Evolutionary conservation across 1,140 invertebrate species (phyloP).

Genomic region (Drosophila pseudoananassae): DNA sequence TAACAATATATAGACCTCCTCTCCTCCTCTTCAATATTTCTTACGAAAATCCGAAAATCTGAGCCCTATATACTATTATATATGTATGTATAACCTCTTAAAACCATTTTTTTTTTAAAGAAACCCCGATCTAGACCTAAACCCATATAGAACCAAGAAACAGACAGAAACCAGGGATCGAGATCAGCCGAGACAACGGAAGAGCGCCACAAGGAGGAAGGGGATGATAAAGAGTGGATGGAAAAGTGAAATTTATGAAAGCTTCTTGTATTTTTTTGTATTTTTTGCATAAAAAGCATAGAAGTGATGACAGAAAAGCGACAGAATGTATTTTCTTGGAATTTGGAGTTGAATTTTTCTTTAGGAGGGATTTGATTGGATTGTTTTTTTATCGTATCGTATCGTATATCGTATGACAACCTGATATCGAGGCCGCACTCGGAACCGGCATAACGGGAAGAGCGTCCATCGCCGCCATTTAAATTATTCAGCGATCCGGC

Average conservation of each 20-base stretch:
- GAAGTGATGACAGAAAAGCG: slow-evolving; percentile 1
- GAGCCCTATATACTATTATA: too few species aligned
- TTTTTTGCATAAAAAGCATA: not conserved
- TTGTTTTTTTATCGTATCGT: not conserved
- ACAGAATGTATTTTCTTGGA: not conserved
- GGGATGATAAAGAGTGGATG: slow-evolving; percentile 1
- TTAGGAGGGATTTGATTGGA: slow-evolving; percentile 1
- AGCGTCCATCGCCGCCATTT: slow-evolving; percentile 52
- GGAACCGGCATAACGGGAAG: slow-evolving; percentile 71
- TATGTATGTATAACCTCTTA: too few species aligned
- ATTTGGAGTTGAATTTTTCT: not conserved
- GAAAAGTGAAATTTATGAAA: not conserved
- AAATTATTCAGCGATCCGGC: slow-evolving; percentile 72
- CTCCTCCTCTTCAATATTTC: too few species aligned
- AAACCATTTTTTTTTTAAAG: too few species aligned
- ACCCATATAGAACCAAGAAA: too few species aligned
- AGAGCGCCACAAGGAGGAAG: not conserved
- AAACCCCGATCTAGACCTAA: too few species aligned
- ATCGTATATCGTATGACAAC: slow-evolving; percentile 51
- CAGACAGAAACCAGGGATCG: too few species aligned
- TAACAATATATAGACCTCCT: too few species aligned
- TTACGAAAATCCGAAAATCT: too few species aligned
- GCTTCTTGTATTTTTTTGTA: not conserved
- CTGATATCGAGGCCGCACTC: slow-evolving; percentile 79
- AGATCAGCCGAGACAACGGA: too few species aligned